Evolutionary conservation across 2,113 vertebrate genomes (phyloP).

Genomic region (Ceuthmochares aereus): DNA sequence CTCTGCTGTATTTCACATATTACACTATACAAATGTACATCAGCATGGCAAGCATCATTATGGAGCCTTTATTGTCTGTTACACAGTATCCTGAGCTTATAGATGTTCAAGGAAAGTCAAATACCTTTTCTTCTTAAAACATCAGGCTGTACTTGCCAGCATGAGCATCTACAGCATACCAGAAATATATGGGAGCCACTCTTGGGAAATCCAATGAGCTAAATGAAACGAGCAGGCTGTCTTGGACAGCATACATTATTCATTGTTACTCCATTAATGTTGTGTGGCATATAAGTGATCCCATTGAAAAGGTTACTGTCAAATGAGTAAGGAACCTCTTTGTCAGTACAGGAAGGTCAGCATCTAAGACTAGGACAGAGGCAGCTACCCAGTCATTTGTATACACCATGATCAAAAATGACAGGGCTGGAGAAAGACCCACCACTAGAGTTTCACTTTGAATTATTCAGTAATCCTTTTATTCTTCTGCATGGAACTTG

Average conservation of each 20-base stretch:
- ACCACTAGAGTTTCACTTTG: neutral
- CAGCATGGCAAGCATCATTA: neutral
- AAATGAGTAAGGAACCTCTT: neutral
- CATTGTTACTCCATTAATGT: constrained; percentile 11
- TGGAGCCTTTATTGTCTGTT: neutral
- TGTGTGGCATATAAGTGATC: constrained; percentile 17
- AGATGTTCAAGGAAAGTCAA: neutral
- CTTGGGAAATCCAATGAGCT: neutral
- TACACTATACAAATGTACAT: neutral
- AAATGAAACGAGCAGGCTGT: constrained; percentile 34
- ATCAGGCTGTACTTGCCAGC: neutral
- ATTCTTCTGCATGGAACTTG: neutral
- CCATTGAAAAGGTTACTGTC: constrained; percentile 27
- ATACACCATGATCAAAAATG: constrained; percentile 8
- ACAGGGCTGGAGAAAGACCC: neutral
- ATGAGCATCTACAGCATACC: neutral
- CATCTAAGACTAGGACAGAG: neutral
- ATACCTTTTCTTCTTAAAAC: neutral
- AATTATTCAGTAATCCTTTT: constrained; percentile 46
- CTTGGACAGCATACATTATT: constrained; percentile 42
- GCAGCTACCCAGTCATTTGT: constrained; percentile 10
- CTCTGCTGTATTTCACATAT: neutral
- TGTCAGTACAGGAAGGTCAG: constrained; percentile 55
- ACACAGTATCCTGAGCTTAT: neutral
- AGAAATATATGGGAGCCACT: neutral